phyloP scores from a whole-genome alignment of 1,140 invertebrate species.

The Subanguina moxae region DNA sequence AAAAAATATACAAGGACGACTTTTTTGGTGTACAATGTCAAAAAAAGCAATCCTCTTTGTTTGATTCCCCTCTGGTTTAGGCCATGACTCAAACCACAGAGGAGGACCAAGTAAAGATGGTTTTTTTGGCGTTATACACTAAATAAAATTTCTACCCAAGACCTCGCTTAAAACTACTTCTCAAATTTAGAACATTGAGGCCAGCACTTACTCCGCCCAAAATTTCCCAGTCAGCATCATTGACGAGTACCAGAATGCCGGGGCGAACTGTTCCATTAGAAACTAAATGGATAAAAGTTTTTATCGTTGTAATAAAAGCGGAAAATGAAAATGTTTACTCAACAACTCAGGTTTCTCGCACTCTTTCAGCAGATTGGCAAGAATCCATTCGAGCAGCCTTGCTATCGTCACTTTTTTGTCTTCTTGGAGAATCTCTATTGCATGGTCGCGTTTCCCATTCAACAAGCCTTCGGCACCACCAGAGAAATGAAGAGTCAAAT shows the following conservation, averaged over 20 bases:
- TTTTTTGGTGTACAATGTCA: no score
- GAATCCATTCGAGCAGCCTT: constrained; percentile 11
- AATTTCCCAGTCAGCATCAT: constrained; percentile 63
- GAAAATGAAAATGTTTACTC: neutral
- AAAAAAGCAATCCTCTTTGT: no score
- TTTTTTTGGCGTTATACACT: no score
- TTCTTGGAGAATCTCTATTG: neutral
- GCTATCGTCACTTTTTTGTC: constrained; percentile 1
- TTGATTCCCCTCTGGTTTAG: no score
- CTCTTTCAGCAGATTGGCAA: constrained; percentile 16
- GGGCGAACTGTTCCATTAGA: constrained; percentile 61
- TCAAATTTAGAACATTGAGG: no score
- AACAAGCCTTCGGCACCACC: constrained; percentile 17
- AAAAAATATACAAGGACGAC: no score
- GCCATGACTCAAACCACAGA: no score
- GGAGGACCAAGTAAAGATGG: no score
- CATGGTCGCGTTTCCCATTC: constrained; percentile 8
- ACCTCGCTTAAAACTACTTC: no score
- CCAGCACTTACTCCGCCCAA: constrained; percentile 52
- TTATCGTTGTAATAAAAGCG: neutral
- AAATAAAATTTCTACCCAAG: no score
- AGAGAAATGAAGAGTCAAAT: constrained; percentile 16
- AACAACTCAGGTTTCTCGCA: constrained; percentile 28
- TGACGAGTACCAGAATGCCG: constrained; percentile 63
- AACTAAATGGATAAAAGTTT: constrained; percentile 25